Evolutionary conservation across 2,888 invertebrate species (phyloP).

Genomic region (Trissoscelio sp.): DNA sequence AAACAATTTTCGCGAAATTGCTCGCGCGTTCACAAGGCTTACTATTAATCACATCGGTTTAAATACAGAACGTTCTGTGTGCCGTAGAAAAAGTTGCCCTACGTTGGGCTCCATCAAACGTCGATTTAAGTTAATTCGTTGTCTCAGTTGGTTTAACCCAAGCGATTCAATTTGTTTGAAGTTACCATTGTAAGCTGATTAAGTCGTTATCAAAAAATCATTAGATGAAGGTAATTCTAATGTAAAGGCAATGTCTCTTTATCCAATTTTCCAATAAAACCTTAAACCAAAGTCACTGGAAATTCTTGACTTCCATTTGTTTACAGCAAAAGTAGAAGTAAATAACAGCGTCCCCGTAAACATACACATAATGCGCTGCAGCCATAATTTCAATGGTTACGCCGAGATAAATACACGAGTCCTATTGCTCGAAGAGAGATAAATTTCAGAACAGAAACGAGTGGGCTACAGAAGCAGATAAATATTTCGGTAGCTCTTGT

Average conservation of each 20-base stretch:
- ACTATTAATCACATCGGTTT: constrained; percentile 44
- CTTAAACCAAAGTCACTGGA: too few relatives aligned
- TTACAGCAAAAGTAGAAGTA: background rate
- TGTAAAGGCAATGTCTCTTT: too few relatives aligned
- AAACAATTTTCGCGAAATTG: constrained; percentile 53
- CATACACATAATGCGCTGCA: constrained; percentile 13
- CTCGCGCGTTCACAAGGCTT: constrained; percentile 23
- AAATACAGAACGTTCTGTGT: constrained; percentile 24
- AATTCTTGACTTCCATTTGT: background rate
- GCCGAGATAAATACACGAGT: constrained; percentile 17
- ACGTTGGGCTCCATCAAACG: background rate
- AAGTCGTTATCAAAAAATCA: too few relatives aligned
- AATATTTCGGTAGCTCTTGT: constrained; percentile 46
- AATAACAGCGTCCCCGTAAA: background rate
- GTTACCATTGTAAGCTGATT: too few relatives aligned
- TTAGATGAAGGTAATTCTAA: too few relatives aligned
- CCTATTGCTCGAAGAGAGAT: constrained; percentile 45
- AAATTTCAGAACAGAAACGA: constrained; percentile 32
- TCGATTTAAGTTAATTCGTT: background rate
- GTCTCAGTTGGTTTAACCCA: background rate
- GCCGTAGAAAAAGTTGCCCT: too few relatives aligned
- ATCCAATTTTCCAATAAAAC: too few relatives aligned
- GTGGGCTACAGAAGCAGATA: constrained; percentile 33
- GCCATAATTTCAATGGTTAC: constrained; percentile 30
- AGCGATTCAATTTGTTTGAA: background rate